A percentile compares a stretch with the other conserved stretches of the same genome.
These are phyloP conservation scores for Paralvinella palmiformis DNA, from an alignment of 1,140 invertebrate genomes.

Conservation along the genomic window DNA sequence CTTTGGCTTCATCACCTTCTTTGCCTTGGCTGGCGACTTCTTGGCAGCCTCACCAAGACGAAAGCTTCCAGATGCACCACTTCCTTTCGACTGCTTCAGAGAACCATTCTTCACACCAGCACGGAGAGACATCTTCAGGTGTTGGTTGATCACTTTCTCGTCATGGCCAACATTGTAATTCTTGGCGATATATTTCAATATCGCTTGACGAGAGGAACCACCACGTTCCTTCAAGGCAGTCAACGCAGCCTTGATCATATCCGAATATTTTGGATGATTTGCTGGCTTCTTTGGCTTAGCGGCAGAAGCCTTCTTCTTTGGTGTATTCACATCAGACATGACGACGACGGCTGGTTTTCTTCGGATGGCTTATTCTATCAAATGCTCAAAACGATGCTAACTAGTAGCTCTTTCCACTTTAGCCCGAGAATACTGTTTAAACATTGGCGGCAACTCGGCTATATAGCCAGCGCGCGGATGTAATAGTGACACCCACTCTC, in stretches of 20 bases:
- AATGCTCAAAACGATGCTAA: too few relatives aligned
- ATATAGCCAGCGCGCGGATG: too few relatives aligned
- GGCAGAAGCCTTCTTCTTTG: too few relatives aligned
- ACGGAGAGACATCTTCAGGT: slow-evolving; percentile 37
- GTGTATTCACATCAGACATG: too few relatives aligned
- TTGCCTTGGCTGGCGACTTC: slow-evolving; percentile 18
- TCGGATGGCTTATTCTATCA: too few relatives aligned
- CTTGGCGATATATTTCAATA: slow-evolving; percentile 44
- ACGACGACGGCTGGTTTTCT: too few relatives aligned
- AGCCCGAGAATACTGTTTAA: too few relatives aligned
- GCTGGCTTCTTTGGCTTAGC: too few relatives aligned
- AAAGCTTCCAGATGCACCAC: slow-evolving; percentile 47
- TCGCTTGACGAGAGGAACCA: slow-evolving; percentile 42
- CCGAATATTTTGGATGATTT: slow-evolving; percentile 27
- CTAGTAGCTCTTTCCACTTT: too few relatives aligned
- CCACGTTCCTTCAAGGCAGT: slow-evolving; percentile 26
- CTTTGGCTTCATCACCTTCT: slow-evolving; percentile 28
- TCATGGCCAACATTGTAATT: slow-evolving; percentile 46
- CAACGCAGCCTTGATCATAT: slow-evolving; percentile 23
- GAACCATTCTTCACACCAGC: slow-evolving; percentile 31
- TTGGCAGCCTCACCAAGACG: slow-evolving; percentile 38
- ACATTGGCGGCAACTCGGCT: too few relatives aligned
- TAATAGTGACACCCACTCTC: too few relatives aligned
- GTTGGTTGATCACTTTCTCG: slow-evolving; percentile 30
- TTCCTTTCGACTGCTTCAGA: slow-evolving; percentile 40